Percentiles rank a stretch among this genome's conserved stretches.
Conservation (phyloP, 2,888 invertebrate genomes). For the Orthosia cruda region DNA sequence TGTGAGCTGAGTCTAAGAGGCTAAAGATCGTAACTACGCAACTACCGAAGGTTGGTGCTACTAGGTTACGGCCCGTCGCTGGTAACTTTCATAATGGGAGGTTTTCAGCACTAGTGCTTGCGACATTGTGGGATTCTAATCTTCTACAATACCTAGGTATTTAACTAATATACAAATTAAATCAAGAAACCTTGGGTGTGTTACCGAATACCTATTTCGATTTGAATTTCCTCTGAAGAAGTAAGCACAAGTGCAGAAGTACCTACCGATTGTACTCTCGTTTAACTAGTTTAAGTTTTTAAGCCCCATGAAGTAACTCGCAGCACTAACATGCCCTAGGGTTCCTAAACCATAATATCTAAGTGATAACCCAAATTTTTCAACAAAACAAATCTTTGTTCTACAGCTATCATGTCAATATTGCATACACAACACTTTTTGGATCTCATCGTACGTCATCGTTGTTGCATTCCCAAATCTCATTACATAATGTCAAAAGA, state of each 20-base stretch:
- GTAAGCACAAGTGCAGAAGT: background rate
- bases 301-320: too few species aligned
- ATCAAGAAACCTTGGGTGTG: background rate
- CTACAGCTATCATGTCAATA: background rate
- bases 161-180: background rate
- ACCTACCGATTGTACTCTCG: too few species aligned
- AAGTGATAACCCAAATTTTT: too few species aligned
- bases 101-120: conserved; percentile 30
- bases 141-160: background rate
- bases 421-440: background rate
- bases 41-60: conserved; percentile 11
- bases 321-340: too few species aligned
- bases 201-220: background rate
- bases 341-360: too few species aligned
- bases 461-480: background rate
- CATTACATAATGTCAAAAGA: background rate
- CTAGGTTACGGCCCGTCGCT: conserved; percentile 14
- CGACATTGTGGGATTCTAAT: conserved; percentile 25
- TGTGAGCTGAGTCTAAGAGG: conserved; percentile 10
- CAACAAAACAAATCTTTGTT: too few species aligned
- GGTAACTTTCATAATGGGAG: conserved; percentile 31
- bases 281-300: too few species aligned
- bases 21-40: conserved; percentile 46
- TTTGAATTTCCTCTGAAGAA: background rate
- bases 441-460: background rate